phyloP scores from a whole-genome alignment of 2,888 invertebrate species.

The Brachylomia viminalis region DNA sequence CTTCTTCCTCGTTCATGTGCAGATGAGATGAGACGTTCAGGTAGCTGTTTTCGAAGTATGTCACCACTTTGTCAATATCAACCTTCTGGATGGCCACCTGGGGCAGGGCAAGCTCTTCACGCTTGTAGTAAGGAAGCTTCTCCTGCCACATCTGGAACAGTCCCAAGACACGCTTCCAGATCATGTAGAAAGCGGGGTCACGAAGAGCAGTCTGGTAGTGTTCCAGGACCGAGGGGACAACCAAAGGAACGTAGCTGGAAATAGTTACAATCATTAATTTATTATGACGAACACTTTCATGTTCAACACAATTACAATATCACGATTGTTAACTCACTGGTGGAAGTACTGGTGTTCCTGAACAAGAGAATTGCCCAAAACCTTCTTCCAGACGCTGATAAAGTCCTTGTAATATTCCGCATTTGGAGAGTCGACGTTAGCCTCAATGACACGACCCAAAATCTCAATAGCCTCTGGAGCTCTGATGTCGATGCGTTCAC shows the following conservation, averaged over 20 bases:
- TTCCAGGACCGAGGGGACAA: constrained; percentile 92
- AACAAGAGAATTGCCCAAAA: constrained; percentile 89
- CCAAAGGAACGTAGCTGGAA: constrained; percentile 79
- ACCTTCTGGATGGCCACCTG: constrained; percentile 92
- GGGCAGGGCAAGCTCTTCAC: constrained; percentile 91
- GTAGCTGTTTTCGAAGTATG: constrained; percentile 92
- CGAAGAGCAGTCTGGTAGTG: constrained; percentile 92
- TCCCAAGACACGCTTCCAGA: constrained; percentile 91
- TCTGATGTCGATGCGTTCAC: constrained; percentile 90
- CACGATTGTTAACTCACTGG: constrained; percentile 69
- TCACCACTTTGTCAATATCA: constrained; percentile 92
- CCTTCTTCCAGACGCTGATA: constrained; percentile 88
- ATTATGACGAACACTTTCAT: neutral
- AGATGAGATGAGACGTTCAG: constrained; percentile 91
- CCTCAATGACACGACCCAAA: constrained; percentile 92
- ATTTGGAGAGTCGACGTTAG: constrained; percentile 91
- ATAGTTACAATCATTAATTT: constrained; percentile 35
- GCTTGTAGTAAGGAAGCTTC: constrained; percentile 91
- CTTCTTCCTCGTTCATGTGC: constrained; percentile 83
- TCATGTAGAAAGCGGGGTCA: constrained; percentile 93
- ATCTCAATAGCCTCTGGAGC: constrained; percentile 91
- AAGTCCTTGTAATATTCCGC: constrained; percentile 91
- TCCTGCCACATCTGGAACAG: constrained; percentile 91
- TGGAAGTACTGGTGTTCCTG: constrained; percentile 71
- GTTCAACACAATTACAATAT: neutral